A percentile compares a stretch with the other conserved stretches of the same genome.
These are phyloP conservation scores for Mobula hypostoma DNA, from an alignment of 2,113 vertebrate species.

Conservation along the genomic window DNA sequence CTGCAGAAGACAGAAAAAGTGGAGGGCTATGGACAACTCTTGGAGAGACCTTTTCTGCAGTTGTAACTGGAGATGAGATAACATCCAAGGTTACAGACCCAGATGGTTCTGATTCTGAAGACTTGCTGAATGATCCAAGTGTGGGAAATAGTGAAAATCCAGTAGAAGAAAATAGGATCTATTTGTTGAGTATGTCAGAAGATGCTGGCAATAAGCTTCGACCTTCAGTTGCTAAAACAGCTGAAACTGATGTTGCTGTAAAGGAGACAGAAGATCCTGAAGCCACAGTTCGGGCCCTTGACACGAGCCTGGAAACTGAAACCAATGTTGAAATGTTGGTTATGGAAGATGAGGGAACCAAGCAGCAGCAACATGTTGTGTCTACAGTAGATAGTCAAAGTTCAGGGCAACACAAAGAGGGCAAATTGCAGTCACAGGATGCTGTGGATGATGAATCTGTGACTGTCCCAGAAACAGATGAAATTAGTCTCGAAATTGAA, in stretches of 20 bases:
- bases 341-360: background rate
- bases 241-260: constrained; percentile 38
- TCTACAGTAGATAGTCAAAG: background rate
- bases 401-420: background rate
- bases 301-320: background rate
- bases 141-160: background rate
- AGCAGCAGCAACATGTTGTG: background rate
- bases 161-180: constrained; percentile 35
- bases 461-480: background rate
- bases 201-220: constrained; percentile 28
- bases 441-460: constrained; percentile 16
- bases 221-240: background rate
- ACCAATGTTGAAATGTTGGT: background rate
- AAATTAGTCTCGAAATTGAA: background rate
- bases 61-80: constrained; percentile 52
- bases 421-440: background rate
- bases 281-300: constrained; percentile 37
- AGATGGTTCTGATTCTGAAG: constrained; percentile 50
- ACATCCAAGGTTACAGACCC: constrained; percentile 38
- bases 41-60: constrained; percentile 55
- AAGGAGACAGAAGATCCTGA: background rate
- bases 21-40: constrained; percentile 46
- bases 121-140: constrained; percentile 44
- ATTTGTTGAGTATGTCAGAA: constrained; percentile 42
- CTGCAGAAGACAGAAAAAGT: constrained; percentile 38